Evolutionary conservation across 2,113 vertebrate genomes (phyloP).

Genomic region (Eclectus roratus): DNA sequence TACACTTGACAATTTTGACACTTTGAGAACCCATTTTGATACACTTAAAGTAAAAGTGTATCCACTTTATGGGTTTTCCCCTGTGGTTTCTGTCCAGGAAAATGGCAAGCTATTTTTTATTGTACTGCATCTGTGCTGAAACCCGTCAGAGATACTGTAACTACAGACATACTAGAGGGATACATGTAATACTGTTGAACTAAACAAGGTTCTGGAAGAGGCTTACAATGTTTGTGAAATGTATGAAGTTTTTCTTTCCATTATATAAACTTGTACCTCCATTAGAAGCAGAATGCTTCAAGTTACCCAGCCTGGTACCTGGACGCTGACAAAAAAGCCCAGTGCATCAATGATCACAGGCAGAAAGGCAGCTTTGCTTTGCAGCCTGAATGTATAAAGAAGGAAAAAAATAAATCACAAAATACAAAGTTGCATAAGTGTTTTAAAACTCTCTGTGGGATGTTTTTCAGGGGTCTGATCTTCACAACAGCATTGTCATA

Average conservation of each 20-base stretch:
- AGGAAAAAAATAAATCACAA: background rate
- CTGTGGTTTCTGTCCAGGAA: background rate
- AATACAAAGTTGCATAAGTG: background rate
- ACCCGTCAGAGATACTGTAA: background rate
- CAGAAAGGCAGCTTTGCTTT: background rate
- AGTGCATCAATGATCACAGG: background rate
- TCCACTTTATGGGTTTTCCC: background rate
- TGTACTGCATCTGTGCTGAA: background rate
- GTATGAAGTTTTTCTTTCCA: background rate
- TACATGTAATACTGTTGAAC: background rate
- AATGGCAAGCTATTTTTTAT: background rate
- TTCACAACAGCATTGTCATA: fast-evolving
- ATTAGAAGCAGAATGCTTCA: background rate
- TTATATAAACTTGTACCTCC: background rate
- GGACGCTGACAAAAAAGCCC: background rate
- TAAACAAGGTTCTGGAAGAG: background rate
- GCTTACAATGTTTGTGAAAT: background rate
- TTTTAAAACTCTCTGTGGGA: background rate
- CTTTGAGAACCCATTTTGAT: background rate
- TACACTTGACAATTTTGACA: background rate
- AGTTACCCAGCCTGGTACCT: background rate
- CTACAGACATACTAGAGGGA: background rate
- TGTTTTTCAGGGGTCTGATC: background rate
- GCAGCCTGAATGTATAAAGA: background rate
- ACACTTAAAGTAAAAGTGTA: background rate